Percentiles rank a stretch among this genome's conserved stretches.
Evolutionary conservation across 2,888 invertebrate species (phyloP).

Genomic region (Dicycla oo): DNA sequence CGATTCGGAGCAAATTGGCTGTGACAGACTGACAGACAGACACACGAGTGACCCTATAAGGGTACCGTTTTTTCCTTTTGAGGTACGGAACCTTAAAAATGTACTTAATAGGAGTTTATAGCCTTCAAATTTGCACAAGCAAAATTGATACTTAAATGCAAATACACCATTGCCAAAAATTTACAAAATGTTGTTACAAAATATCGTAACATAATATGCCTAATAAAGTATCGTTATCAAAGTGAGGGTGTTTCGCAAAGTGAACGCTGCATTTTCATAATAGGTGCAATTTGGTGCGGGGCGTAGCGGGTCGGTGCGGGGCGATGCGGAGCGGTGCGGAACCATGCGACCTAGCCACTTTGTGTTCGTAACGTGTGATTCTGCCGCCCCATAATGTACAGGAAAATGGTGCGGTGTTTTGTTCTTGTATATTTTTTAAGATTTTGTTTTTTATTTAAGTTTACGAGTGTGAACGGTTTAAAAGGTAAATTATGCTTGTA

Average conservation of each 20-base stretch:
- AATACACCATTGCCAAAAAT: constrained; percentile 39
- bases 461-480: constrained; percentile 5
- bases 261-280: constrained; percentile 61
- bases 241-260: constrained; percentile 55
- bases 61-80: no score
- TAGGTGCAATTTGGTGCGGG: constrained; percentile 56
- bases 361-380: constrained; percentile 58
- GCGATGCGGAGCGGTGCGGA: constrained; percentile 13
- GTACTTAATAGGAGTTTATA: background rate
- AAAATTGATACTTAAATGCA: constrained; percentile 39
- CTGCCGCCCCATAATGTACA: constrained; percentile 49
- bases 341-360: constrained; percentile 49
- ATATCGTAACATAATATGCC: constrained; percentile 51
- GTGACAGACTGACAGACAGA: no score
- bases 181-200: constrained; percentile 43
- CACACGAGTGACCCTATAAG: no score
- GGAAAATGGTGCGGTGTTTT: constrained; percentile 50
- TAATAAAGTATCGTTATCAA: constrained; percentile 59
- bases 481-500: constrained; percentile 5
- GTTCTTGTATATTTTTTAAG: constrained; percentile 27
- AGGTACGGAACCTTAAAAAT: background rate
- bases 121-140: constrained; percentile 1
- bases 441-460: constrained; percentile 30
- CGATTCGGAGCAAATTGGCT: no score
- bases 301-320: constrained; percentile 37